A percentile compares a stretch with the other conserved stretches of the same genome.
Conservation (phyloP, 2,797 vertebrate species). For the Delichon dasypus region DNA sequence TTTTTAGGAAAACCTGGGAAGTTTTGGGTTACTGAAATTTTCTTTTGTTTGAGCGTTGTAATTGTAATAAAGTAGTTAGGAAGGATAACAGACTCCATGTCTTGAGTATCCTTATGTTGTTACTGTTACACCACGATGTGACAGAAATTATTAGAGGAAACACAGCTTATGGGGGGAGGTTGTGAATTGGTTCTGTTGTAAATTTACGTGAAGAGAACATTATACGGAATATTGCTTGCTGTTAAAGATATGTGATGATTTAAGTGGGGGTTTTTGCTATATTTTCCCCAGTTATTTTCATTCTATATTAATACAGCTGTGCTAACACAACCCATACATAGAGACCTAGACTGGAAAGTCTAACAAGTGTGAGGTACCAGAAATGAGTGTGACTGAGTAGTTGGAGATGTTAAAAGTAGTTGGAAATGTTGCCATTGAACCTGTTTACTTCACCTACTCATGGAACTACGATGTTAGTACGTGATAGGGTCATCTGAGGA, state of each 20-base stretch:
- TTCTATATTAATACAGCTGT: background rate
- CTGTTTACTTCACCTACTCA: background rate
- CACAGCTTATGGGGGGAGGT: background rate
- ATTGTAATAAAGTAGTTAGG: no score
- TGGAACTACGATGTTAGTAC: background rate
- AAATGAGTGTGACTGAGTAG: background rate
- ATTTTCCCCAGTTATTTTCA: background rate
- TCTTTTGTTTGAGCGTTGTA: no score
- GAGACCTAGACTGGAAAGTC: background rate
- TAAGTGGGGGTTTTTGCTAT: fast-evolving
- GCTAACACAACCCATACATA: background rate
- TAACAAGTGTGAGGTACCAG: background rate
- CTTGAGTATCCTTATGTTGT: no score
- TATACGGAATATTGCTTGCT: background rate
- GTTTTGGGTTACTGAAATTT: no score
- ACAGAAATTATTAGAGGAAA: background rate
- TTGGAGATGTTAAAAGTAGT: background rate
- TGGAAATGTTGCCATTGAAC: background rate
- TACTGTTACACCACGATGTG: no score
- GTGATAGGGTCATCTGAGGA: background rate
- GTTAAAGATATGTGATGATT: background rate
- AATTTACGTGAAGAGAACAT: background rate
- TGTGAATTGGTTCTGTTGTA: background rate
- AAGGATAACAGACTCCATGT: no score
- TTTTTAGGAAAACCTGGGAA: no score